phyloP scores from a whole-genome alignment of 37 sponge, comb jelly and placozoan genomes.

The Ianthella basta region DNA sequence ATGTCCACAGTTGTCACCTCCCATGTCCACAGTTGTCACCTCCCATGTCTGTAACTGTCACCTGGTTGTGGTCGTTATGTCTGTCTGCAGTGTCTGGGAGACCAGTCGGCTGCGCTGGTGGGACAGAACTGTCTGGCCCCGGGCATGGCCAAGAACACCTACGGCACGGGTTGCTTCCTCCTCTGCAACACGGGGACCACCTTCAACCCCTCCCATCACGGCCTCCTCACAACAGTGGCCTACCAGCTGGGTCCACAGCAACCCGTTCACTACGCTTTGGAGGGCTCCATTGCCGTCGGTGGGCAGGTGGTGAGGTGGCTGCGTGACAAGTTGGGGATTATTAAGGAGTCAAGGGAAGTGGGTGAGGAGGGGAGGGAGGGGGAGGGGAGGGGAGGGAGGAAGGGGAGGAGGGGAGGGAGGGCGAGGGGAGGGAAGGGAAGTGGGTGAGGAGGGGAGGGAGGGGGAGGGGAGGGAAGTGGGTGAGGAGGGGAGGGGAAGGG shows the following conservation, averaged over 20 bases:
- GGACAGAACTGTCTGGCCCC: conserved; percentile 84
- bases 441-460: too few relatives aligned
- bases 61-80: too few relatives aligned
- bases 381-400: too few relatives aligned
- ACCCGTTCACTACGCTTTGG: conserved; percentile 81
- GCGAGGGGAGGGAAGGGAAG: too few relatives aligned
- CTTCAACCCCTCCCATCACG: conserved; percentile 70
- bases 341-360: conserved; percentile 64
- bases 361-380: conserved; percentile 48
- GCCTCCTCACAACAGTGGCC: conserved; percentile 95
- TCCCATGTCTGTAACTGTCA: neutral
- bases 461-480: too few relatives aligned
- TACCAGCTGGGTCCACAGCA: conserved; percentile 79
- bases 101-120: conserved; percentile 94
- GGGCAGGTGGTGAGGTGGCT: conserved; percentile 94
- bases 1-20: neutral
- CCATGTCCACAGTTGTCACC: neutral
- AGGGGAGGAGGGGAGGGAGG: too few relatives aligned
- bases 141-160: conserved; percentile 97
- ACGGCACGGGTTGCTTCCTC: conserved; percentile 97
- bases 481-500: too few relatives aligned
- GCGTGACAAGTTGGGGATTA: conserved; percentile 79
- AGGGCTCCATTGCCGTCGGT: conserved; percentile 96
- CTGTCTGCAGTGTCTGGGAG: conserved; percentile 87
- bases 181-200: conserved; percentile 90